phyloP scores from a whole-genome alignment of 1,140 invertebrate genomes.

The Drosophila varians region DNA sequence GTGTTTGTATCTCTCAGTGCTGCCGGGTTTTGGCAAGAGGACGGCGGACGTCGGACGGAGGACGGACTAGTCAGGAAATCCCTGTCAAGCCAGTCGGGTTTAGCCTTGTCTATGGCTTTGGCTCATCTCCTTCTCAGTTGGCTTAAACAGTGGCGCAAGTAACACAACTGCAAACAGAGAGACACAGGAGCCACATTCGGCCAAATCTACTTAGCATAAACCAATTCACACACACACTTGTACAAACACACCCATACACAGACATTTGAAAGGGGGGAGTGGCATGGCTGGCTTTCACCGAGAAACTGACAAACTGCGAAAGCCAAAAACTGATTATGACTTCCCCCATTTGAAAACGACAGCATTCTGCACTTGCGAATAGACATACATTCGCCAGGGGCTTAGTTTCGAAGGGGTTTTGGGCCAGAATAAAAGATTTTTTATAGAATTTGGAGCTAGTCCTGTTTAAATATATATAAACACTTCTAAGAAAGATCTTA shows the following conservation, averaged over 20 bases:
- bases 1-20: neutral
- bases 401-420: neutral
- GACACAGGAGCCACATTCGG: constrained; percentile 47
- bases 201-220: constrained; percentile 77
- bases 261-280: constrained; percentile 39
- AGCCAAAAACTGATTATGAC: constrained; percentile 74
- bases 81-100: constrained; percentile 27
- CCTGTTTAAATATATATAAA: too few species aligned
- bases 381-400: constrained; percentile 1
- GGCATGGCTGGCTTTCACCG: constrained; percentile 27
- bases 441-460: too few species aligned
- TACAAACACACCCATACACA: neutral
- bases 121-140: constrained; percentile 36
- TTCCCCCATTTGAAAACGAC: constrained; percentile 50
- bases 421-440: too few species aligned
- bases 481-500: too few species aligned
- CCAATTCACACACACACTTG: constrained; percentile 51
- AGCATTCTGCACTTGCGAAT: constrained; percentile 42
- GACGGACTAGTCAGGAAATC: constrained; percentile 18
- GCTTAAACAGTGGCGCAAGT: constrained; percentile 41
- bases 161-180: constrained; percentile 28
- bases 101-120: neutral
- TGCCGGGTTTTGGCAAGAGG: neutral
- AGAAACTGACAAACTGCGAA: constrained; percentile 58
- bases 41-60: too few species aligned